phyloP scores from a whole-genome alignment of 2,888 invertebrate genomes.

The Lochmaea crataegi region DNA sequence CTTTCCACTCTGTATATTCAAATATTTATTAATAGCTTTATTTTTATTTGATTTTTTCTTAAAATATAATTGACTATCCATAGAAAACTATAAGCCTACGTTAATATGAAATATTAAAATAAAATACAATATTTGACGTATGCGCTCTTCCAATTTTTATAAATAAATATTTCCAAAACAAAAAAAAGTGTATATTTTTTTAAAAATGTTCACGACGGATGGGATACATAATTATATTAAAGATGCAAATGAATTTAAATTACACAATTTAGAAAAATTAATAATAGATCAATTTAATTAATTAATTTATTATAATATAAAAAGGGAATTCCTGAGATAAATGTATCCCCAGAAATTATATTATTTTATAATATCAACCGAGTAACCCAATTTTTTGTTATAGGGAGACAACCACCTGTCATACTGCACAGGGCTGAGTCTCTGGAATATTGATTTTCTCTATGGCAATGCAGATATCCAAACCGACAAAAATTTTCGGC shows the following conservation, averaged over 20 bases:
- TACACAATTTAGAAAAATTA: not conserved
- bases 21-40: too few species aligned
- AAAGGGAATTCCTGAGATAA: not conserved
- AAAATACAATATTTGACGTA: not conserved
- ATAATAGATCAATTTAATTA: too few species aligned
- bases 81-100: not conserved
- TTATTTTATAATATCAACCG: constrained; percentile 6
- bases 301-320: not conserved
- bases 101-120: not conserved
- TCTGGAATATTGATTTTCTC: constrained; percentile 65
- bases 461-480: constrained; percentile 65
- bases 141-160: not conserved
- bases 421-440: constrained; percentile 62
- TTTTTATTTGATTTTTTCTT: too few species aligned
- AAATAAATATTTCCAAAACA: too few species aligned
- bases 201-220: not conserved
- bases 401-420: constrained; percentile 64
- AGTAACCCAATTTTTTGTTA: constrained; percentile 36
- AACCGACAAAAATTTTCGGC: constrained; percentile 53
- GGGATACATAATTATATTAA: not conserved
- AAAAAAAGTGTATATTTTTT: not conserved
- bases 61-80: too few species aligned
- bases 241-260: not conserved
- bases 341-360: not conserved
- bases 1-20: too few species aligned